phyloP scores from a whole-genome alignment of 2,888 invertebrate species.

The Cephonodes hylas region DNA sequence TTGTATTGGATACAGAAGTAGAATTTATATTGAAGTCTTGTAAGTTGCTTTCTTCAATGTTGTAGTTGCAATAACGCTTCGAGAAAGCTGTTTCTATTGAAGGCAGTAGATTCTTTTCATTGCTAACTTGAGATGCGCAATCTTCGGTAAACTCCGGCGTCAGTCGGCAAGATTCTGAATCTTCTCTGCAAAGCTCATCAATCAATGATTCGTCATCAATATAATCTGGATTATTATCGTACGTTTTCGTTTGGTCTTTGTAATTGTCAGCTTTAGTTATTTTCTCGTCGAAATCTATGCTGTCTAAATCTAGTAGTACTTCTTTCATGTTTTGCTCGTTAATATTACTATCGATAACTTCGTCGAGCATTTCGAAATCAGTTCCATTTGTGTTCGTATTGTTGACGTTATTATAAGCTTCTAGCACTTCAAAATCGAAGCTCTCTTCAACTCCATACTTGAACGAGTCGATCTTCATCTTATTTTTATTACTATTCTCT shows the following conservation, averaged over 20 bases:
- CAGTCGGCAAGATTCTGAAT: constrained; percentile 58
- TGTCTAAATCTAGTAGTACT: constrained; percentile 68
- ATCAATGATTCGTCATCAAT: constrained; percentile 75
- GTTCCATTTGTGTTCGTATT: constrained; percentile 34
- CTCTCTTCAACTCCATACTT: constrained; percentile 70
- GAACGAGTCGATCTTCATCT: constrained; percentile 56
- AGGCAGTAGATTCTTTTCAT: constrained; percentile 62
- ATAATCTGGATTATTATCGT: constrained; percentile 61
- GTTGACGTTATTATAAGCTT: constrained; percentile 45
- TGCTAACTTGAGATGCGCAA: constrained; percentile 47
- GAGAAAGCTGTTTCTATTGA: constrained; percentile 74
- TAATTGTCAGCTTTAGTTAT: constrained; percentile 47
- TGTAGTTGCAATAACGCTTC: constrained; percentile 61
- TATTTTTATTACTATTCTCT: constrained; percentile 62
- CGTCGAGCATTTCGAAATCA: constrained; percentile 65
- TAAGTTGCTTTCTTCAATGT: constrained; percentile 43
- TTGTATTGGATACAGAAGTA: constrained; percentile 32
- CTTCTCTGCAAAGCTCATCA: constrained; percentile 74
- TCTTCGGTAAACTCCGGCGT: constrained; percentile 68
- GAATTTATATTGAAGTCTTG: constrained; percentile 34
- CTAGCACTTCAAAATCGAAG: constrained; percentile 70
- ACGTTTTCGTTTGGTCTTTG: constrained; percentile 42
- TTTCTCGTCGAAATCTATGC: constrained; percentile 66
- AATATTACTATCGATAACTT: constrained; percentile 65
- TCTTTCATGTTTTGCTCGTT: constrained; percentile 74